Base-by-base conservation (phyloP, 2,797 vertebrate species). In the Etheostoma nigrum region DNA sequence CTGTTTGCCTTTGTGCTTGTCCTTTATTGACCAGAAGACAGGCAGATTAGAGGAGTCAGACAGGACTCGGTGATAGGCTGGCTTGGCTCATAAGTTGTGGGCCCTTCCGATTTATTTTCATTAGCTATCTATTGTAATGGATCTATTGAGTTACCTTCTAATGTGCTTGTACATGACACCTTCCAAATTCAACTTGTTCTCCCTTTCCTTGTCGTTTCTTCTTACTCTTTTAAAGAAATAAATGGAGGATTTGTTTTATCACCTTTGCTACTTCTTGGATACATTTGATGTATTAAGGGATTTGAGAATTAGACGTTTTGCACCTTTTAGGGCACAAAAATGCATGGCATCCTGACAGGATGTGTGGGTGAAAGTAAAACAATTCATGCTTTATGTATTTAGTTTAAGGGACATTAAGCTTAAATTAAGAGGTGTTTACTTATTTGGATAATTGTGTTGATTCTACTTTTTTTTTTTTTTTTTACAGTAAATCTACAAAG, bases 71-170 rank as follows among this genome's bases (percentile, higher is more conserved):
- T 67, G 65, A 57, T 61, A 21, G 64, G 5, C 12, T 4, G 4
- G 19, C n/a, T 40, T 5, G 2, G n/a, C 49, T 42, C 63, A 49
- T 36, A 69, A 19, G 30, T 30, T 67, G 57, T 12, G 12, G 49
- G 40, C 25, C 73, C 54, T 23, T 30, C 53, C 54, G 30, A 83
- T 81, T 81, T 59, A 19, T 77, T 67, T 69, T 75, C 64, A 83
- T 83, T 77, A 77, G 67, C 33, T n/a, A 44, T 54, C 49, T 55
- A 6, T 48, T 74, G 62, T 36, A 23, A 73, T 65, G 5, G 40
- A 59, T 66, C 44, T 16, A 64, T 25, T 4, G 48, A 60, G 55
- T 60, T 59, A 27, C 16, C 55, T 13, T 51, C 30, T 48, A 44
- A 47, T 52, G n/a, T 45, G 55, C 25, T 47, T 30, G 58, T 21